Conservation (phyloP, 2,113 vertebrate species). For the Eleginops maclovinus region DNA sequence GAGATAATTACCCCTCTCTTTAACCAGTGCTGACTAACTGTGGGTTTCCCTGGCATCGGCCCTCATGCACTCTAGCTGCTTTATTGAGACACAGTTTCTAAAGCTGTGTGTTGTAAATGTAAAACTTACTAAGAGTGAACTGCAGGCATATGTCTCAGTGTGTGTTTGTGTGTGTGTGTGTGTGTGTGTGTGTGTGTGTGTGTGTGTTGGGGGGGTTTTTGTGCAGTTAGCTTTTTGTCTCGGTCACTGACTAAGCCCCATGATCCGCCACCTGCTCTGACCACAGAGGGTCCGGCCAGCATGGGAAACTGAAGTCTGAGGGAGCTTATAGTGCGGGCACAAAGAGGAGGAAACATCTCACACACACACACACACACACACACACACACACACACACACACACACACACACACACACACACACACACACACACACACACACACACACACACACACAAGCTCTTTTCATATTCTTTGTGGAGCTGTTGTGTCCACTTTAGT, state of each 20-base stretch:
- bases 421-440: too few species aligned
- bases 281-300: constrained; percentile 51
- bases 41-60: constrained; percentile 67
- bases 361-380: constrained; percentile 29
- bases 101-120: constrained; percentile 44
- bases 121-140: neutral
- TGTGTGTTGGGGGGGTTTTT: constrained; percentile 22
- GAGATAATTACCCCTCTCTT: constrained; percentile 70
- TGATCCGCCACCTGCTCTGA: constrained; percentile 75
- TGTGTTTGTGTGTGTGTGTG: constrained; percentile 3
- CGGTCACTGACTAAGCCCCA: constrained; percentile 67
- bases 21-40: constrained; percentile 71
- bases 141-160: neutral
- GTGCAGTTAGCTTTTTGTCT: constrained; percentile 61
- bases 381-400: neutral
- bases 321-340: constrained; percentile 57
- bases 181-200: constrained; percentile 16
- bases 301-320: constrained; percentile 69
- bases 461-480: too few species aligned
- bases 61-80: constrained; percentile 62
- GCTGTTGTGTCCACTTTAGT: too few species aligned
- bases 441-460: too few species aligned
- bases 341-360: constrained; percentile 60
- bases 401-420: too few species aligned
- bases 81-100: neutral